A percentile compares a stretch with the other conserved stretches of the same genome.
Evolutionary conservation across 2,113 vertebrate genomes (phyloP).

Genomic region (Oncorhynchus tshawytscha): DNA sequence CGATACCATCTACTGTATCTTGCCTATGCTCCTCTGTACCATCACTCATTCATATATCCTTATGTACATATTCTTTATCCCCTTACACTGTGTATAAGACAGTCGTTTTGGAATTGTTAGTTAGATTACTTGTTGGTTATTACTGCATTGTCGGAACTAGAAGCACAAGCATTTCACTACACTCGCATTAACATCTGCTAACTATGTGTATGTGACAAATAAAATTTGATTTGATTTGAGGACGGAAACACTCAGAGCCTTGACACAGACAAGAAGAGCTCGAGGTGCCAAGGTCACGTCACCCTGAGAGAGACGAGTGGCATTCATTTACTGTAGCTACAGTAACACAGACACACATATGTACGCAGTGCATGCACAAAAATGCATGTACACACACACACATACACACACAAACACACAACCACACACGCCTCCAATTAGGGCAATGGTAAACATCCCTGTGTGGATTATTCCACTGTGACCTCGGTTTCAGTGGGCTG

Average conservation of each 20-base stretch:
- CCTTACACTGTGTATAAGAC: too few species aligned
- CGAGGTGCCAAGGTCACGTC: background rate
- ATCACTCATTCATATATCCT: too few species aligned
- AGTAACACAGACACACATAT: conserved; percentile 3
- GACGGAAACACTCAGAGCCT: background rate
- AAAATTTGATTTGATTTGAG: too few species aligned
- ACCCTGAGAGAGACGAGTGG: background rate
- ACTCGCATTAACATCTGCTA: too few species aligned
- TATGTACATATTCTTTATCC: too few species aligned
- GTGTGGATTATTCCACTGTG: conserved; percentile 26
- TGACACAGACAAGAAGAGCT: background rate
- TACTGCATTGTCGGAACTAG: too few species aligned
- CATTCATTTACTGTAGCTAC: background rate
- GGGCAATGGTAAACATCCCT: conserved; percentile 48
- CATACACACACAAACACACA: background rate
- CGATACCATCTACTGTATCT: too few species aligned
- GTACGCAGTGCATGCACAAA: background rate
- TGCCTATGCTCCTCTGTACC: too few species aligned
- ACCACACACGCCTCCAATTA: conserved; percentile 43
- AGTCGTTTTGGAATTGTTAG: too few species aligned
- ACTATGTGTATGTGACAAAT: too few species aligned
- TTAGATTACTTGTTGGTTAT: too few species aligned
- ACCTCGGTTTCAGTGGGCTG: conserved; percentile 31
- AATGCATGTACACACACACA: background rate
- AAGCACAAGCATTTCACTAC: too few species aligned